Evolutionary conservation across 2,888 invertebrate genomes (phyloP), one percentile per base, ranked within the genome.

Genomic region (Maniola hyperantus): DNA sequence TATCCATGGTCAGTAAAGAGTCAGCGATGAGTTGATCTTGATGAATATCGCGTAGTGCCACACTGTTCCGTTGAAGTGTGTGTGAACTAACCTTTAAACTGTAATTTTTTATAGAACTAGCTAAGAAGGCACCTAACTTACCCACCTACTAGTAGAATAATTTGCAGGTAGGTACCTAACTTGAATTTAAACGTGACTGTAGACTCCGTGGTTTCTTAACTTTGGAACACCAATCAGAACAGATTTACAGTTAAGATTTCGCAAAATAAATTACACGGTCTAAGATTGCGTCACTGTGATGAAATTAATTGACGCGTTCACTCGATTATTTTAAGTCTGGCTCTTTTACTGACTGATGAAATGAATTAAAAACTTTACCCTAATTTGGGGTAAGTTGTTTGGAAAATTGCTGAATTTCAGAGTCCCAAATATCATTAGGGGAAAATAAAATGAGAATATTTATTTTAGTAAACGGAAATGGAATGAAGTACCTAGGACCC

Each of bases 231-330:
- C 50, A 61, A 61, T 61, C 39, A 61, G 15, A 44, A 58, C 11
- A 50, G 60, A 61, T 61, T 50, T 61, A 50, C 60, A 61, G 36
- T 50, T 61, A 61, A 48, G 18, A 61, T 61, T 54, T 53, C 53
- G 50, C 15, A 15, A 62, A 64, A 55, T 55, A 64, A 64, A 55
- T 46, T 46, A 54, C 42, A 46, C 54, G 46, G 44, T 26, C 57
- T 39, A 26, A 57, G 48, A 64, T 57, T 50, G 39, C 18, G 34
- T 57, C 36, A 63, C 20, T 44, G 42, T 46, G 44, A 57, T 64
- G 34, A 64, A 64, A 57, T 55, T 50, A 64, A 64, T 64, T 57
- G 57, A 64, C 46, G 57, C 48, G 50, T 50, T 64, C 50, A 57
- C 50, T 64, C 64, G 50, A 58, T 64, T 58, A 64, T 58, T 58